Evolutionary conservation across 2,888 invertebrate species (phyloP).

Genomic region (Drosophila borealis): DNA sequence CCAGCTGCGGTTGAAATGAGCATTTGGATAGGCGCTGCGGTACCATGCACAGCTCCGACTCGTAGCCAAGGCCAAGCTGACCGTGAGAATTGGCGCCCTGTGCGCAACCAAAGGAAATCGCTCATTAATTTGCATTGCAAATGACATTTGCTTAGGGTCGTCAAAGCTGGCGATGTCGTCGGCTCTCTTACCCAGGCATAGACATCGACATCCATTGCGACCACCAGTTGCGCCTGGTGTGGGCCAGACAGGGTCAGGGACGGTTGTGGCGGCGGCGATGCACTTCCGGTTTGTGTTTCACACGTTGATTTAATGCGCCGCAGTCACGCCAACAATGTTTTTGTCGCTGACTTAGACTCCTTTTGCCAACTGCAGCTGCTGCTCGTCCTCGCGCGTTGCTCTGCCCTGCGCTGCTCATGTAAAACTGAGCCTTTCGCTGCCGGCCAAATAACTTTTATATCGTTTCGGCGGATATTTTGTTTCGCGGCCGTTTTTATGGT

Average conservation of each 20-base stretch:
- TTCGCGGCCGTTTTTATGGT: slow-evolving; percentile 23
- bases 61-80: slow-evolving; percentile 89
- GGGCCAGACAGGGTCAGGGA: slow-evolving; percentile 11
- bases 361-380: slow-evolving; percentile 22
- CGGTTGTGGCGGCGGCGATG: slow-evolving; percentile 43
- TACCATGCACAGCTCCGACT: slow-evolving; percentile 88
- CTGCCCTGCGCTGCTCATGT: slow-evolving; percentile 67
- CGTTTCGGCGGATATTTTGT: slow-evolving; percentile 25
- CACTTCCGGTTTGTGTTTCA: slow-evolving; percentile 77
- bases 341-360: slow-evolving; percentile 2
- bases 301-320: slow-evolving; percentile 78
- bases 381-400: slow-evolving; percentile 37
- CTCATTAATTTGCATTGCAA: slow-evolving; percentile 81
- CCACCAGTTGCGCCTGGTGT: slow-evolving; percentile 63
- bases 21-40: slow-evolving; percentile 85
- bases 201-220: slow-evolving; percentile 56
- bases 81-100: slow-evolving; percentile 95
- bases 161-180: slow-evolving; percentile 17
- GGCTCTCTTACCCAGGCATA: slow-evolving; percentile 66
- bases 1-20: slow-evolving; percentile 84
- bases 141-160: slow-evolving; percentile 25
- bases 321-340: slow-evolving; percentile 68
- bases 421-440: slow-evolving; percentile 60
- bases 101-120: slow-evolving; percentile 72
- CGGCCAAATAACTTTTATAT: slow-evolving; percentile 74